phyloP scores from a whole-genome alignment of 2,113 vertebrate species.

The Otis tarda region DNA sequence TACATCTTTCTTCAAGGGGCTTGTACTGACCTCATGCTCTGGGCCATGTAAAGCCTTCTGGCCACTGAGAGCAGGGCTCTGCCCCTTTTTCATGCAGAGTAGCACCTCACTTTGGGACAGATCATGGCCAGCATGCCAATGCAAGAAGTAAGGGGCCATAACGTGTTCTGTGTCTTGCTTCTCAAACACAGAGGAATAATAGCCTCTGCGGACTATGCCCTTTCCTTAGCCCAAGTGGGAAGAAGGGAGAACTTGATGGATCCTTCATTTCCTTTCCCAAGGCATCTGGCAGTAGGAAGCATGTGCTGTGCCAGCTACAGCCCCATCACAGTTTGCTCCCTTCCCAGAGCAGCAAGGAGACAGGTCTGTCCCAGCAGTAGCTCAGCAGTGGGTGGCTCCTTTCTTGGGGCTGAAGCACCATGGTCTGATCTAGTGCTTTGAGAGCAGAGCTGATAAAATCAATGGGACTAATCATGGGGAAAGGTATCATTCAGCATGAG shows the following conservation, averaged over 20 bases:
- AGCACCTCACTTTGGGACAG: slow-evolving; percentile 49
- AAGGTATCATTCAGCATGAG: slow-evolving; percentile 39
- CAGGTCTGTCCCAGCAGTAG: slow-evolving; percentile 3
- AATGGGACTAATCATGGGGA: slow-evolving; percentile 50
- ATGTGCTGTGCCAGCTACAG: slow-evolving; percentile 44
- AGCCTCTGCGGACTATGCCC: slow-evolving; percentile 30
- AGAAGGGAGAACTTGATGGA: slow-evolving; percentile 45
- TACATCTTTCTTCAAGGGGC: slow-evolving; percentile 43
- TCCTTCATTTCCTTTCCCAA: slow-evolving; percentile 59
- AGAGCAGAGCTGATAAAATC: slow-evolving; percentile 15
- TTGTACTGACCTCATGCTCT: slow-evolving; percentile 54
- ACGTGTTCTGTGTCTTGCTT: slow-evolving; percentile 35
- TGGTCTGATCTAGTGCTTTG: not conserved
- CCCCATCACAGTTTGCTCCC: slow-evolving; percentile 7
- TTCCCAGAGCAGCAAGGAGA: slow-evolving; percentile 31
- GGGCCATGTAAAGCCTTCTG: slow-evolving; percentile 56
- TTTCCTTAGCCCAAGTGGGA: slow-evolving; percentile 28
- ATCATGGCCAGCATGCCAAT: slow-evolving; percentile 57
- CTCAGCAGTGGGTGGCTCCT: slow-evolving; percentile 38
- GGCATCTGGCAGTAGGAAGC: slow-evolving; percentile 51
- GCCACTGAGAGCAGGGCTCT: slow-evolving; percentile 20
- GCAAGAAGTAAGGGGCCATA: slow-evolving; percentile 13
- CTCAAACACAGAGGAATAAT: slow-evolving; percentile 53
- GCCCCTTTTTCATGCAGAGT: slow-evolving; percentile 56
- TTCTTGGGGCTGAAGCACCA: not conserved